phyloP scores from a whole-genome alignment of 2,888 invertebrate species.

The Temnothorax unifasciatus region DNA sequence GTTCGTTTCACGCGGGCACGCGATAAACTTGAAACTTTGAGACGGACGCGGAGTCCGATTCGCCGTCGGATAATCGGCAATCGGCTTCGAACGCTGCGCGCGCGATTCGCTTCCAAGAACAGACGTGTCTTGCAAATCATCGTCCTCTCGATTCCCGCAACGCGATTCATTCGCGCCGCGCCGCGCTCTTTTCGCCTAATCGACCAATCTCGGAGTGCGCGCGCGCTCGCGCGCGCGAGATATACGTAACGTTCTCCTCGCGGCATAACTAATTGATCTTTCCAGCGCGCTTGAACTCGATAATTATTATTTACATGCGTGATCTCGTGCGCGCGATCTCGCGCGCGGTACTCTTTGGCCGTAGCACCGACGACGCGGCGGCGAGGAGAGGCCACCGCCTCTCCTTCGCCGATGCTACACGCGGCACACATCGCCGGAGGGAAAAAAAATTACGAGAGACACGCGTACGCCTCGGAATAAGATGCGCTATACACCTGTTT shows the following conservation, averaged over 20 bases:
- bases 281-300: slow-evolving; percentile 84
- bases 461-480: slow-evolving; percentile 19
- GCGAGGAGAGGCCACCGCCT: slow-evolving; percentile 37
- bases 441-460: not conserved
- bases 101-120: slow-evolving; percentile 14
- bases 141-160: slow-evolving; percentile 28
- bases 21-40: slow-evolving; percentile 16
- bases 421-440: slow-evolving; percentile 51
- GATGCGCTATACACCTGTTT: slow-evolving; percentile 41
- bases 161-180: slow-evolving; percentile 14
- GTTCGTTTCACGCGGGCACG: not conserved
- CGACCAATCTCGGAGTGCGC: slow-evolving; percentile 49
- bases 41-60: slow-evolving; percentile 12
- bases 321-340: slow-evolving; percentile 73
- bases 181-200: slow-evolving; percentile 61
- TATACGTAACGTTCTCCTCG: slow-evolving; percentile 74
- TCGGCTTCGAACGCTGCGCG: not conserved
- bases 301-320: slow-evolving; percentile 83
- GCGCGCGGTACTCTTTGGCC: slow-evolving; percentile 63
- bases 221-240: slow-evolving; percentile 10
- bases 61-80: slow-evolving; percentile 18
- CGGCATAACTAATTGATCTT: slow-evolving; percentile 83
- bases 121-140: slow-evolving; percentile 28
- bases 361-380: slow-evolving; percentile 1
- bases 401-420: slow-evolving; percentile 60